These are phyloP conservation scores for Actinia equina DNA, from an alignment of 64 coral and sea anemone genomes.

Conservation along the genomic window DNA sequence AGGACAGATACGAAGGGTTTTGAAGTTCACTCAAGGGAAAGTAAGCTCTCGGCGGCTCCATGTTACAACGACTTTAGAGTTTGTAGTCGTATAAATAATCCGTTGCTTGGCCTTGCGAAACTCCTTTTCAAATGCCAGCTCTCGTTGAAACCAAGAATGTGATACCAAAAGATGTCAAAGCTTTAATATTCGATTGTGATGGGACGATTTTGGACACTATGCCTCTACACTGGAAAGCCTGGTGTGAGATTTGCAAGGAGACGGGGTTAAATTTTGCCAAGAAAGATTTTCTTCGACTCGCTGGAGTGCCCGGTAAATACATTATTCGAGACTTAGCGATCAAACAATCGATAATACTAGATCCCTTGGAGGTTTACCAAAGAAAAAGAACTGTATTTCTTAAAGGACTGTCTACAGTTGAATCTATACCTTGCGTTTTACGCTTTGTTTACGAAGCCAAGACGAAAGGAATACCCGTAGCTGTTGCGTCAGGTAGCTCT, in stretches of 20 bases:
- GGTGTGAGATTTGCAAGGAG: conserved; percentile 75
- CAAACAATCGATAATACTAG: conserved; percentile 65
- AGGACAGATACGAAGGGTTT: neutral
- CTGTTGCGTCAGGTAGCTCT: conserved; percentile 73
- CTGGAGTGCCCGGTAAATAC: conserved; percentile 80
- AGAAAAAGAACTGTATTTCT: conserved; percentile 68
- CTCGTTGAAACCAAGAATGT: neutral
- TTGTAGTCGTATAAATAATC: too few species aligned
- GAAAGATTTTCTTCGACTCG: conserved; percentile 57
- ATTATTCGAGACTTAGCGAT: conserved; percentile 72
- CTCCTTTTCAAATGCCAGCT: neutral
- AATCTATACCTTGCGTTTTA: conserved; percentile 66
- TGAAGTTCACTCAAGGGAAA: neutral
- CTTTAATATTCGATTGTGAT: conserved; percentile 82
- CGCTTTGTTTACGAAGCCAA: conserved; percentile 68
- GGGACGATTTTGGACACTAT: conserved; percentile 79
- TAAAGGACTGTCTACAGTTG: conserved; percentile 56
- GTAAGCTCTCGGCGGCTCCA: neutral
- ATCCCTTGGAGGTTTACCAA: conserved; percentile 71
- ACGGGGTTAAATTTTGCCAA: conserved; percentile 74
- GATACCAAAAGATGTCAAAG: conserved; percentile 61
- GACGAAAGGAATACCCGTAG: conserved; percentile 61
- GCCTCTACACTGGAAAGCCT: conserved; percentile 88
- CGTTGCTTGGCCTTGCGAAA: neutral
- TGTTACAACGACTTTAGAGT: too few species aligned